phyloP scores from a whole-genome alignment of 2,797 vertebrate species.

The Loris lydekkerianus region DNA sequence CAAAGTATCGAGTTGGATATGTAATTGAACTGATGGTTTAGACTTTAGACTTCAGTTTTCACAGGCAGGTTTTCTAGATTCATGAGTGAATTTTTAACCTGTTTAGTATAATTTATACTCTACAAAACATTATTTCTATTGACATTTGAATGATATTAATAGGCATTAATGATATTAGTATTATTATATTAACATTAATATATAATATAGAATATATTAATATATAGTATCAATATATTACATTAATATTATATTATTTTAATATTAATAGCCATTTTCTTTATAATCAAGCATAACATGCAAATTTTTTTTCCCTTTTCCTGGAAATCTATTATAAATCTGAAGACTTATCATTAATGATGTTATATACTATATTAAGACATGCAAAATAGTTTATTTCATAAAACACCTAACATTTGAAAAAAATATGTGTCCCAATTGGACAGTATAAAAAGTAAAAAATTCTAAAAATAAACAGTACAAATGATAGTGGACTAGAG shows the following conservation, averaged over 20 bases:
- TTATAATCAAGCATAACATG: not conserved
- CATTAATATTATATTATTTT: too few relatives aligned
- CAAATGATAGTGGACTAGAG: not conserved
- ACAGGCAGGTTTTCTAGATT: not conserved
- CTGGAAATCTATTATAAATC: conserved; percentile 3
- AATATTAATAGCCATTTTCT: not conserved
- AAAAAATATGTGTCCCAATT: not conserved
- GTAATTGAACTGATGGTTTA: not conserved
- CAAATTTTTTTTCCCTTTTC: not conserved
- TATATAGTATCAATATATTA: too few relatives aligned
- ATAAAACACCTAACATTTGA: not conserved
- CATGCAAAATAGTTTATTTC: not conserved
- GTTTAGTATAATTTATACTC: not conserved
- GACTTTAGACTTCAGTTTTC: not conserved
- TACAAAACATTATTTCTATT: not conserved
- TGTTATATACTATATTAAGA: not conserved
- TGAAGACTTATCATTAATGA: not conserved
- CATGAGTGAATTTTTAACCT: not conserved
- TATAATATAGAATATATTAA: too few relatives aligned
- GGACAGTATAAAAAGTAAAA: not conserved
- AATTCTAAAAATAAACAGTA: not conserved
- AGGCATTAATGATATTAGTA: not conserved
- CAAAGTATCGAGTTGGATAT: not conserved
- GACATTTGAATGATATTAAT: conserved; percentile 9
- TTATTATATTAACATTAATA: too few relatives aligned